A percentile compares a stretch with the other conserved stretches of the same genome.
Evolutionary conservation across 2,113 vertebrate species (phyloP).

Genomic region (Neoarius graeffei): DNA sequence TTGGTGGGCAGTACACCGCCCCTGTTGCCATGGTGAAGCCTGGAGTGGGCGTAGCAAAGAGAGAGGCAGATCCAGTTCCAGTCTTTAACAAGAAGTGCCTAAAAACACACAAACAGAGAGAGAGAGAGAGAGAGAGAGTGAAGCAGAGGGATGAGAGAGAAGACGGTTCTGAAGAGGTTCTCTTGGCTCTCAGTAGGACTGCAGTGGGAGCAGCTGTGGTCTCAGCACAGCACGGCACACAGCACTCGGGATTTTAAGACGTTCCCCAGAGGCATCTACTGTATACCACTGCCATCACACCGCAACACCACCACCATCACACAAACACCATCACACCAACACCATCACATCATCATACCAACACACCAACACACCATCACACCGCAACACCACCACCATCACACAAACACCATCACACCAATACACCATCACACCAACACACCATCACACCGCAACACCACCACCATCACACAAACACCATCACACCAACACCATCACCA

Average conservation of each 20-base stretch:
- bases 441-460: too few relatives aligned
- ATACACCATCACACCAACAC: too few relatives aligned
- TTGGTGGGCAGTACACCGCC: slow-evolving; percentile 95
- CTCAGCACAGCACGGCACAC: slow-evolving; percentile 60
- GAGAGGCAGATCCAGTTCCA: slow-evolving; percentile 93
- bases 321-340: too few relatives aligned
- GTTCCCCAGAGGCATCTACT: slow-evolving; percentile 48
- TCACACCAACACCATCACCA: too few relatives aligned
- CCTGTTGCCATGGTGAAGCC: slow-evolving; percentile 99
- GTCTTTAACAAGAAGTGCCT: slow-evolving; percentile 99
- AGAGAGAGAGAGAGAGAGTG: not conserved
- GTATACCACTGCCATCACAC: slow-evolving; percentile 46
- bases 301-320: not conserved
- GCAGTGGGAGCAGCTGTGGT: slow-evolving; percentile 61
- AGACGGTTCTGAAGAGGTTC: slow-evolving; percentile 18
- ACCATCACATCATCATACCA: too few relatives aligned
- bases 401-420: too few relatives aligned
- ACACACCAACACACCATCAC: too few relatives aligned
- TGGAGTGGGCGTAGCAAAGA: slow-evolving; percentile 94
- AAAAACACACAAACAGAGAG: slow-evolving; percentile 50
- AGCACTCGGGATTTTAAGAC: slow-evolving; percentile 58
- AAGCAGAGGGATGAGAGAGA: not conserved
- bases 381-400: too few relatives aligned
- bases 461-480: too few relatives aligned
- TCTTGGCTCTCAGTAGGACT: slow-evolving; percentile 34